Percentiles rank a stretch among this genome's conserved stretches.
Conservation (phyloP, 2,113 vertebrate genomes). For the Vicugna pacos region DNA sequence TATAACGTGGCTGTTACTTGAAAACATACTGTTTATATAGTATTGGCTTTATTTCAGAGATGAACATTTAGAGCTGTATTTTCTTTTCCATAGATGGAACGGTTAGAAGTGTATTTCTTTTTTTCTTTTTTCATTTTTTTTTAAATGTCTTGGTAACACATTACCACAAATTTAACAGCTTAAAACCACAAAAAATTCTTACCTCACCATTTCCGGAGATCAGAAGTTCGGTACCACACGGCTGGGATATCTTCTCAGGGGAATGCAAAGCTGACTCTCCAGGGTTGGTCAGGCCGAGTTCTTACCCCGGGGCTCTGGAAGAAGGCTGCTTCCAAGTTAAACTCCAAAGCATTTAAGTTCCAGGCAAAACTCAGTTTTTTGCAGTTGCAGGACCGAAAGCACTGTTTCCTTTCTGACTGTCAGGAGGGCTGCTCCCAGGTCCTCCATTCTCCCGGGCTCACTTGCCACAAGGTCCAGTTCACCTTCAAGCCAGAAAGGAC, state of each 20-base stretch:
- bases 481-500: neutral
- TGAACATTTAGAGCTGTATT: too few species aligned
- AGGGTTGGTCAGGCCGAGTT: accelerated
- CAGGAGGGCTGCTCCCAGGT: neutral
- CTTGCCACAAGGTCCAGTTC: accelerated
- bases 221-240: neutral
- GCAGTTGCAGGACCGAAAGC: neutral
- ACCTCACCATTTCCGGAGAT: neutral
- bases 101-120: neutral
- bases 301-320: neutral
- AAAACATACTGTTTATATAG: neutral
- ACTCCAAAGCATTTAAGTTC: neutral
- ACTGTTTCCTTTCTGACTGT: neutral
- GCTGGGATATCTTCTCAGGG: neutral
- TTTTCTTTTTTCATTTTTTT: neutral
- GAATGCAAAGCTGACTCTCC: neutral
- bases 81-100: neutral
- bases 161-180: neutral
- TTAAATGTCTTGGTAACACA: neutral
- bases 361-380: neutral
- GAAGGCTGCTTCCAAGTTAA: neutral
- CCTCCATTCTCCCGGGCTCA: accelerated
- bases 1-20: neutral
- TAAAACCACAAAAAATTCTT: neutral
- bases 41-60: neutral